Evolutionary conservation across 2,797 vertebrate species (phyloP).

Genomic region (Pantherophis vulpinus): DNA sequence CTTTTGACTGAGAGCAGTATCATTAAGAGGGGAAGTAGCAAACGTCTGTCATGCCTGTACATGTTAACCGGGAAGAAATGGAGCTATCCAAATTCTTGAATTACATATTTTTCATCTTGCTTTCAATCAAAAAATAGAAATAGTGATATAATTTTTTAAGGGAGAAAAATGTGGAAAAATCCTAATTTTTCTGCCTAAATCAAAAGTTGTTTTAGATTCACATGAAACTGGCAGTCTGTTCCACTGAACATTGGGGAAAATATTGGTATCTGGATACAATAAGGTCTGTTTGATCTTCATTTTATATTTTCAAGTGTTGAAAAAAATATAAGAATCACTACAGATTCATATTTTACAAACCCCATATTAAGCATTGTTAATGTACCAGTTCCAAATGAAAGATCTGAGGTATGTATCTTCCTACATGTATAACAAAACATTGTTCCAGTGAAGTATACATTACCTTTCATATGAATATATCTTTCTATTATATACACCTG

Average conservation of each 20-base stretch:
- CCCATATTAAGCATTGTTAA: too few relatives aligned
- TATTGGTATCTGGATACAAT: not conserved
- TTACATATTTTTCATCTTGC: not conserved
- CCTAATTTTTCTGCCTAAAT: conserved; percentile 19
- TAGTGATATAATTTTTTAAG: not conserved
- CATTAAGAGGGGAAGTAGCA: not conserved
- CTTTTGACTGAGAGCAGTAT: not conserved
- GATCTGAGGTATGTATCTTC: not conserved
- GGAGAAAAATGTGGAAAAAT: not conserved
- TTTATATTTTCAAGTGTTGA: not conserved
- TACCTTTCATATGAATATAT: not conserved
- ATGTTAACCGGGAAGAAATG: not conserved
- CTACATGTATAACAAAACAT: not conserved
- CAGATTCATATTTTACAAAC: not conserved
- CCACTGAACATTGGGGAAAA: not conserved
- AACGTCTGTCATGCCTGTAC: not conserved
- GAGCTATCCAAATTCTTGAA: conserved; percentile 12
- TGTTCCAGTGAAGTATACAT: not conserved
- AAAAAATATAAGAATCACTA: not conserved
- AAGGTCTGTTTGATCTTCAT: not conserved
- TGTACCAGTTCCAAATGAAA: not conserved
- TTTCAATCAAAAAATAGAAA: not conserved
- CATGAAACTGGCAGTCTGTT: not conserved
- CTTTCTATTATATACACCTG: not conserved
- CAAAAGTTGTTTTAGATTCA: conserved; percentile 1